Evolutionary conservation across 2,113 vertebrate species (phyloP), one percentile per base, ranked within the genome.

Genomic region (Peucedramus taeniatus): DNA sequence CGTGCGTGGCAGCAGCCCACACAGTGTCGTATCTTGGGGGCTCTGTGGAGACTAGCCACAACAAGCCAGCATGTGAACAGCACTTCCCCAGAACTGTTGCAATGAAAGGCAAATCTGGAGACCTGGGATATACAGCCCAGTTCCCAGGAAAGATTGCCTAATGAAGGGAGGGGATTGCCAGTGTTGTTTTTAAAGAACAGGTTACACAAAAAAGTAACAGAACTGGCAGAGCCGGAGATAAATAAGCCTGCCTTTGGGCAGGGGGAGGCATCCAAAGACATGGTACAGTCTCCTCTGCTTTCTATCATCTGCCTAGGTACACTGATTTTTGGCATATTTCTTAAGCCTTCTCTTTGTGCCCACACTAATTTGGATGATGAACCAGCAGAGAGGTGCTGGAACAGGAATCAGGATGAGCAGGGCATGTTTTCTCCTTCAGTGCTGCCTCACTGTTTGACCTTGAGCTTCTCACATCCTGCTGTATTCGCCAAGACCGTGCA

Each of bases 141-240:
- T 75, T 91, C 90, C 84, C 77, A 82, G 84, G 64, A 87, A 4
- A 78, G 66, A 44, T 84, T 93, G 61, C 81, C 49, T 84, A 91
- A 96, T 1, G 4, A 87, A 65, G 47, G 60, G 37, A 93, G 57
- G 39, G 31, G 65, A 86, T 57, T 4, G 1, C 22, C 4, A 1
- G 27, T 27, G 19, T 3, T 1, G 0, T n/a, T 87, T 86, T 79
- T 84, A 45, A 89, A 93, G 60, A 96, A 89, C 44, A 56, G n/a
- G 51, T 87, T 84, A 66, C 65, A 79, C 65, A 71, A 60, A 89
- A 70, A 77, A 13, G 33, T 76, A 42, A 71, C 35, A 91, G 47
- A 83, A 87, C 27, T 56, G 30, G 60, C 64, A 78, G 81, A 87
- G 47, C 26, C 33, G 84, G 69, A 82, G 64, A 75, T 47, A 87